Percentiles rank a stretch among this genome's conserved stretches.
Evolutionary conservation across 2,113 vertebrate species (phyloP).

Genomic region (Setophaga coronata): DNA sequence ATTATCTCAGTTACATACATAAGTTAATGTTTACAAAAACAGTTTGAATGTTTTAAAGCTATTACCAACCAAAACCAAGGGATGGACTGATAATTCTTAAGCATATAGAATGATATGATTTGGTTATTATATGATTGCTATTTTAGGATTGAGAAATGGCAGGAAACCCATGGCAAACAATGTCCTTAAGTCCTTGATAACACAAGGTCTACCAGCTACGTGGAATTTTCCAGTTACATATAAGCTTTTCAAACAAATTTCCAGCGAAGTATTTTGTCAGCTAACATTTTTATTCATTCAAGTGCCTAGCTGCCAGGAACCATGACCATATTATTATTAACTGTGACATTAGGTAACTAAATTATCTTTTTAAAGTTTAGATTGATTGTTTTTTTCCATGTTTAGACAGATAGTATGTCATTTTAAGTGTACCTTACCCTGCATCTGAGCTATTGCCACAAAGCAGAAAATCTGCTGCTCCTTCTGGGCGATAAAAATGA

Average conservation of each 20-base stretch:
- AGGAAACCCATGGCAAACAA: not conserved
- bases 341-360: not conserved
- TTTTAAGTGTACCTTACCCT: slow-evolving; percentile 80
- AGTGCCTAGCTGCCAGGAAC: not conserved
- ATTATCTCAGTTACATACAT: not conserved
- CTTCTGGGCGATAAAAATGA: slow-evolving; percentile 73
- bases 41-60: not conserved
- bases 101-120: not conserved
- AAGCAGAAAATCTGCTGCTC: slow-evolving; percentile 81
- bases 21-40: not conserved
- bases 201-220: not conserved
- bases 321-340: not conserved
- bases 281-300: not conserved
- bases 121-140: not conserved
- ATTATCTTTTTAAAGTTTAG: not conserved
- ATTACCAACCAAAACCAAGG: not conserved
- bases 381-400: not conserved
- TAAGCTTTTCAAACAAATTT: not conserved
- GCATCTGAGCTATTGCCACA: slow-evolving; percentile 86
- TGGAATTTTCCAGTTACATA: not conserved
- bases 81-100: not conserved
- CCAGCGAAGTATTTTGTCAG: not conserved
- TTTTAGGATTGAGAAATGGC: not conserved
- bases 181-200: not conserved
- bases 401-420: not conserved